A percentile compares a stretch with the other conserved stretches of the same genome.
Evolutionary conservation across 2,113 vertebrate genomes (phyloP).

Genomic region (Macroglossus sobrinus): DNA sequence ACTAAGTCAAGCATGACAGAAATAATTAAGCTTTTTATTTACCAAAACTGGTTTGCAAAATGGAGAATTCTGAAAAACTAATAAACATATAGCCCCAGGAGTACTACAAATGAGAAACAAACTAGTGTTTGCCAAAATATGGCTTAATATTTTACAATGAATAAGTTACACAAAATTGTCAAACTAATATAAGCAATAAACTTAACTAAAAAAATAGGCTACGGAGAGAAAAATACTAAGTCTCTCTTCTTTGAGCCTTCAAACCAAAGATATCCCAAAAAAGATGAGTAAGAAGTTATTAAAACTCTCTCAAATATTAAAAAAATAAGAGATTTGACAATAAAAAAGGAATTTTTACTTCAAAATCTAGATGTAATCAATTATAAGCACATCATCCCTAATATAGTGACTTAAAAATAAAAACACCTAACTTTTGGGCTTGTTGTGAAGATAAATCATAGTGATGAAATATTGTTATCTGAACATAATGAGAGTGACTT

Average conservation of each 20-base stretch:
- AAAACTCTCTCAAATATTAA: neutral
- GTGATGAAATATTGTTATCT: neutral
- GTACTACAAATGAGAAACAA: neutral
- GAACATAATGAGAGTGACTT: neutral
- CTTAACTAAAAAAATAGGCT: neutral
- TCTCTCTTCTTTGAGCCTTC: neutral
- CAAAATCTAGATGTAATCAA: neutral
- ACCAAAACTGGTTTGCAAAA: slow-evolving; percentile 18
- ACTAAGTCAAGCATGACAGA: neutral
- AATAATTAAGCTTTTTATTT: slow-evolving; percentile 10
- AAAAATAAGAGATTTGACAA: slow-evolving; percentile 14
- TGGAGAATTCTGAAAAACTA: slow-evolving; percentile 35
- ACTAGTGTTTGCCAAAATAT: slow-evolving; percentile 8
- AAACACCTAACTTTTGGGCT: neutral
- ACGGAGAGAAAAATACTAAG: neutral
- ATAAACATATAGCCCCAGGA: neutral
- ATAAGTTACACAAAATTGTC: neutral
- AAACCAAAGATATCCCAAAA: neutral
- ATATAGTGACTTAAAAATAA: neutral
- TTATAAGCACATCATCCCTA: neutral
- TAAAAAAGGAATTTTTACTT: neutral
- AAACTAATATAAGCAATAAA: neutral
- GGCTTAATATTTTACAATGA: slow-evolving; percentile 45
- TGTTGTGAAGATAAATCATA: neutral
- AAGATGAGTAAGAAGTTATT: slow-evolving; percentile 5